phyloP scores from a whole-genome alignment of 2,113 vertebrate species.

The Ictalurus furcatus region DNA sequence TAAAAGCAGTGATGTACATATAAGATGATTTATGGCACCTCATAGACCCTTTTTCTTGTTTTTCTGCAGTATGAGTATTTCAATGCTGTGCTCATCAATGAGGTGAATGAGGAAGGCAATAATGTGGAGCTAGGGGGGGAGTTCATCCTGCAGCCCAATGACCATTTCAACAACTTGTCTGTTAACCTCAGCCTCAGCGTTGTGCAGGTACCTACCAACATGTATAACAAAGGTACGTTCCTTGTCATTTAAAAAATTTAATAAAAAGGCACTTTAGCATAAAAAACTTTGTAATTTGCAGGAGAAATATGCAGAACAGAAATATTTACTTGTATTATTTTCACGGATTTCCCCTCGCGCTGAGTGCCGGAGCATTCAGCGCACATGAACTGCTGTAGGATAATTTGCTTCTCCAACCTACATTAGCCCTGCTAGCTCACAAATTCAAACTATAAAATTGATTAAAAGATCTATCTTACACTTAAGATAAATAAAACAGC shows the following conservation, averaged over 20 bases:
- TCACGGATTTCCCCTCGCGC: too few relatives aligned
- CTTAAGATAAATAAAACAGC: too few relatives aligned
- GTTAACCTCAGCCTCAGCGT: conserved; percentile 97
- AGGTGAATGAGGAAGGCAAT: conserved; percentile 90
- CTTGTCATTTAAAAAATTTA: neutral
- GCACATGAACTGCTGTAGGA: too few relatives aligned
- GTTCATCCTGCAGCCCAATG: conserved; percentile 93
- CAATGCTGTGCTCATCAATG: conserved; percentile 96
- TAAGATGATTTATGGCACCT: neutral
- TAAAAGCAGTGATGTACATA: neutral
- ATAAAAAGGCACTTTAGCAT: neutral
- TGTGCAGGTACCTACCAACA: conserved; percentile 97
- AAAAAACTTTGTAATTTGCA: neutral
- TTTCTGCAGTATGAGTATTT: conserved; percentile 94
- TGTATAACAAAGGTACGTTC: conserved; percentile 87
- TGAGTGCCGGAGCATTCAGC: too few relatives aligned
- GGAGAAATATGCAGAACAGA: neutral
- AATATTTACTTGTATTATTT: neutral
- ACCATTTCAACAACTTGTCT: conserved; percentile 97
- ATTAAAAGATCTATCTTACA: too few relatives aligned
- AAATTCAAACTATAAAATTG: too few relatives aligned
- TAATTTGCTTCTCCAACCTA: too few relatives aligned
- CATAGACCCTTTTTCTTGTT: conserved; percentile 3
- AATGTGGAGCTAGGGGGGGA: conserved; percentile 92
- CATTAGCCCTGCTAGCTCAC: too few relatives aligned